phyloP scores from a whole-genome alignment of 2,113 vertebrate species.

The Channa maculata region DNA sequence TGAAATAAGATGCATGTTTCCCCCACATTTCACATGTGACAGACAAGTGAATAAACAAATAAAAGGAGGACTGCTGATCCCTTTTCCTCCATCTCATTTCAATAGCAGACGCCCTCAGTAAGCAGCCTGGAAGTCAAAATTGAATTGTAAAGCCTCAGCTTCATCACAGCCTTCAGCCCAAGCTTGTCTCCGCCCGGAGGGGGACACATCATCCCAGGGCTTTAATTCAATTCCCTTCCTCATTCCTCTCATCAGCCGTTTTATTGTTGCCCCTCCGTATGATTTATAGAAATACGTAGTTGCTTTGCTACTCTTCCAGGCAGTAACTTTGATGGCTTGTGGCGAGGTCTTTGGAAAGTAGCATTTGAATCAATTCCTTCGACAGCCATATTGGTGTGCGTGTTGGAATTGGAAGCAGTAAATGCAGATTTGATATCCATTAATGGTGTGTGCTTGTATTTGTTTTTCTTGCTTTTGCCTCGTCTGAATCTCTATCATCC shows the following conservation, averaged over 20 bases:
- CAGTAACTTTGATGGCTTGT: constrained; percentile 26
- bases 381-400: constrained; percentile 9
- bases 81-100: constrained; percentile 22
- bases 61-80: background rate
- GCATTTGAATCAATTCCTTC: constrained; percentile 37
- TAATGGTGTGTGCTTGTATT: background rate
- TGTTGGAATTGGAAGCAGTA: constrained; percentile 14
- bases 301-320: constrained; percentile 33
- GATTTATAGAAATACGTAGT: constrained; percentile 61
- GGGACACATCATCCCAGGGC: constrained; percentile 26
- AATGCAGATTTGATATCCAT: constrained; percentile 15
- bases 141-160: constrained; percentile 38
- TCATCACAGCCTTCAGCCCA: constrained; percentile 35
- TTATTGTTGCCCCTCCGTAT: constrained; percentile 43
- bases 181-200: constrained; percentile 19
- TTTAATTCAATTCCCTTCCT: constrained; percentile 63
- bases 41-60: constrained; percentile 22
- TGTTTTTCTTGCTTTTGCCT: background rate
- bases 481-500: background rate
- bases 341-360: constrained; percentile 34
- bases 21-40: background rate
- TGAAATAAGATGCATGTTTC: constrained; percentile 14
- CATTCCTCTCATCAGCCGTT: constrained; percentile 48
- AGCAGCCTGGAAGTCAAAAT: constrained; percentile 33
- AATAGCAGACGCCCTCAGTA: background rate